Percentiles rank a stretch among this genome's conserved stretches.
Evolutionary conservation across 1,140 invertebrate genomes (phyloP).

Genomic region (Atta cephalotes): DNA sequence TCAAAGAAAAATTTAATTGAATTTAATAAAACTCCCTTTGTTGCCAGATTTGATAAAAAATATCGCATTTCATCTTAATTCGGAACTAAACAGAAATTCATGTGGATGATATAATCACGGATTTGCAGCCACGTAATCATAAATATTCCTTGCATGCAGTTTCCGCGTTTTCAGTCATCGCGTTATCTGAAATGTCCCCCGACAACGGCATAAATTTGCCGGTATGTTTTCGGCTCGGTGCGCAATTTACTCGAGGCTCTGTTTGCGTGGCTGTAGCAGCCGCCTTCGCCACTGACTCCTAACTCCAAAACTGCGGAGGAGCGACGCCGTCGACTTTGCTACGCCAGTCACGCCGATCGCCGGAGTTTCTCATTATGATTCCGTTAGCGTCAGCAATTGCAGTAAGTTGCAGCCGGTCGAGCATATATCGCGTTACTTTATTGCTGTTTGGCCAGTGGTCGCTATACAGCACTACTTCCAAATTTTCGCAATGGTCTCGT

Average conservation of each 20-base stretch:
- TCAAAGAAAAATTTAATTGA: constrained; percentile 1
- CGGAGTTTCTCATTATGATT: constrained; percentile 70
- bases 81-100: constrained; percentile 17
- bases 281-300: constrained; percentile 40
- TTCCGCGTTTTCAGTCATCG: constrained; percentile 57
- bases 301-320: constrained; percentile 63
- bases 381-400: constrained; percentile 71
- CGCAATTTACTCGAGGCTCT: constrained; percentile 52
- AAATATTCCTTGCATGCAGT: constrained; percentile 49
- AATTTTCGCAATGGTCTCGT: constrained; percentile 51
- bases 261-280: constrained; percentile 5
- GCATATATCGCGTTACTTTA: constrained; percentile 74
- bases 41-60: background rate
- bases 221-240: constrained; percentile 47
- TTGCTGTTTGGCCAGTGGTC: constrained; percentile 59
- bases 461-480: constrained; percentile 48
- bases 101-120: constrained; percentile 33
- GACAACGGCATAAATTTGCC: constrained; percentile 63
- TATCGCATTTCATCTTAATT: background rate
- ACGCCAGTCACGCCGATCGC: constrained; percentile 70
- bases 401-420: constrained; percentile 62
- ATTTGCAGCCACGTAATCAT: constrained; percentile 24
- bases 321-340: constrained; percentile 55
- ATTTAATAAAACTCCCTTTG: background rate
- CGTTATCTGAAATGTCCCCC: constrained; percentile 39